These are phyloP conservation scores for Zaprionus ornatus DNA, from an alignment of 1,140 invertebrate genomes.

Conservation along the genomic window DNA sequence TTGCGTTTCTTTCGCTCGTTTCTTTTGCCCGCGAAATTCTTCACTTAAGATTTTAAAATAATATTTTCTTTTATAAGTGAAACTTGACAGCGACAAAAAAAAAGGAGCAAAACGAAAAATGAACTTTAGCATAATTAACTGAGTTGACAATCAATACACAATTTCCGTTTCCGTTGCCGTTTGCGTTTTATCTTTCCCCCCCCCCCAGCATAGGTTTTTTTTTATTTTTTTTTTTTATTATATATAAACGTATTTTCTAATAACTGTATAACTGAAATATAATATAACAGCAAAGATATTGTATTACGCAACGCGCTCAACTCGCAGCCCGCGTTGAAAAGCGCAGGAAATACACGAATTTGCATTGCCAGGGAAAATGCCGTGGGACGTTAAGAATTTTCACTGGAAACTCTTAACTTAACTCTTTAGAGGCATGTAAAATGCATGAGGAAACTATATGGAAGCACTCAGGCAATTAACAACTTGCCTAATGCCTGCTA, in stretches of 20 bases:
- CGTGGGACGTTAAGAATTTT: not conserved
- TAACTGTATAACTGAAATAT: not conserved
- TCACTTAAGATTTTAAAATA: conserved; percentile 8
- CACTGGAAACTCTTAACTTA: not conserved
- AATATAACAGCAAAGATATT: not conserved
- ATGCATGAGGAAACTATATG: not conserved
- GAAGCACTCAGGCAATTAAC: conserved; percentile 16
- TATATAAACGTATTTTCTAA: not conserved
- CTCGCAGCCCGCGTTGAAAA: not conserved
- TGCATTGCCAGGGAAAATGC: not conserved
- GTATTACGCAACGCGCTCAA: not conserved
- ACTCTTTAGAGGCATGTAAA: not conserved
- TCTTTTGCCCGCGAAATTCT: not conserved
- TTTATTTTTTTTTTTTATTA: too few relatives aligned
- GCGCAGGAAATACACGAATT: too few relatives aligned
- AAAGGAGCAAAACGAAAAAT: not conserved
- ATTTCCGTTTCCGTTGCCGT: not conserved
- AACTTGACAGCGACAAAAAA: not conserved
- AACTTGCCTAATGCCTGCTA: conserved; percentile 25
- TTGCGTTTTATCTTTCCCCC: not conserved
- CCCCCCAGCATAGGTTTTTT: not conserved
- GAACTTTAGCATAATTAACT: conserved; percentile 5
- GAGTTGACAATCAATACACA: not conserved
- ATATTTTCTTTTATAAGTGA: conserved; percentile 3
- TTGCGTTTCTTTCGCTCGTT: not conserved